Percentiles rank a stretch among this genome's conserved stretches.
Evolutionary conservation across 2,797 vertebrate genomes (phyloP).

Genomic region (Amphiprion clarkii): DNA sequence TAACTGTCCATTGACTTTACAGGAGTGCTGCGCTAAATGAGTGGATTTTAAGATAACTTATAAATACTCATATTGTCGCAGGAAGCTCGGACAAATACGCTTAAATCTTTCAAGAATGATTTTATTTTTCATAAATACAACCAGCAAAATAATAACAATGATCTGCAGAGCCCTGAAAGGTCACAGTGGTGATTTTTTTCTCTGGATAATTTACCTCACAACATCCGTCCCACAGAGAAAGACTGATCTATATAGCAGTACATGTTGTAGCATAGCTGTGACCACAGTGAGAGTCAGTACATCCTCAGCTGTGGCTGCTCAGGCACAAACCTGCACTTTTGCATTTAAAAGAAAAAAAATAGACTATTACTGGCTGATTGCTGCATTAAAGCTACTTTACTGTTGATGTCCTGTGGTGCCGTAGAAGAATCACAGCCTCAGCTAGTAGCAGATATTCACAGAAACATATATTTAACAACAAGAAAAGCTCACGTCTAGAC

Average conservation of each 20-base stretch:
- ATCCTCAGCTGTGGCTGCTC: neutral
- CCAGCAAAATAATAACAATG: conserved; percentile 1
- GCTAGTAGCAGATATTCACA: no score
- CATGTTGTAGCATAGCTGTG: no score
- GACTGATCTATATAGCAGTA: no score
- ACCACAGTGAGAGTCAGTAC: no score
- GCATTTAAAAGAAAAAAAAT: no score
- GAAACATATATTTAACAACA: no score
- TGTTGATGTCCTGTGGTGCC: no score
- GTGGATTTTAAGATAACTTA: neutral
- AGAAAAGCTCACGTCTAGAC: no score
- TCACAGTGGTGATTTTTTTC: neutral
- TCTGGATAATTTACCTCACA: neutral
- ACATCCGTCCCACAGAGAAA: neutral
- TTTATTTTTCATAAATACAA: conserved; percentile 67
- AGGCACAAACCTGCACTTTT: no score
- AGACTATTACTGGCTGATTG: no score
- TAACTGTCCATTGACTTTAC: neutral
- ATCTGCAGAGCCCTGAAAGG: neutral
- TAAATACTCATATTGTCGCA: neutral
- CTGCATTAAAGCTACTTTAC: no score
- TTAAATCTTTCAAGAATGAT: conserved; percentile 13
- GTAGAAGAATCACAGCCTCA: no score
- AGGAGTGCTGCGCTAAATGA: neutral
- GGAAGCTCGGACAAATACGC: neutral